Conservation (phyloP, 2,888 invertebrate genomes). For the Spodoptera littoralis region DNA sequence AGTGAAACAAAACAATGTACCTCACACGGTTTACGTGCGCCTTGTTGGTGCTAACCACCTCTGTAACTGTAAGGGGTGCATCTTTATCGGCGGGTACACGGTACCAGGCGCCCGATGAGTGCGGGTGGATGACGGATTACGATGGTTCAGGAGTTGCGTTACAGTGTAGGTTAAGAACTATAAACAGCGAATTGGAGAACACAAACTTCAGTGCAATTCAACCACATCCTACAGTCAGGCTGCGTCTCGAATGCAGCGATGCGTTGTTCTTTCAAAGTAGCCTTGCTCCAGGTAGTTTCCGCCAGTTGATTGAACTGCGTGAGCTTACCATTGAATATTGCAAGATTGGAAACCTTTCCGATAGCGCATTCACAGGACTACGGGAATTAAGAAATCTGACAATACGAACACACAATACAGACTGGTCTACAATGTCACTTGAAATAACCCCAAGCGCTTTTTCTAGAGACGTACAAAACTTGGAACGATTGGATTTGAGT, state of each 20-base stretch:
- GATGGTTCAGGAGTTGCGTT: conserved; percentile 91
- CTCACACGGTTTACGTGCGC: conserved; percentile 78
- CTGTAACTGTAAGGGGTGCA: conserved; percentile 80
- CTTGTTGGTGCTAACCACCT: conserved; percentile 81
- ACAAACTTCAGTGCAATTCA: conserved; percentile 95
- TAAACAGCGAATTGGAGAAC: conserved; percentile 94
- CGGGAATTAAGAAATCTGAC: conserved; percentile 94
- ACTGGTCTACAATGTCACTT: conserved; percentile 94
- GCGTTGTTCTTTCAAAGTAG: conserved; percentile 94
- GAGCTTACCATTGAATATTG: conserved; percentile 95
- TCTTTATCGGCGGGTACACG: conserved; percentile 89
- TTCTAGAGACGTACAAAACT: conserved; percentile 91
- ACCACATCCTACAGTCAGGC: conserved; percentile 93
- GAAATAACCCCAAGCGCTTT: conserved; percentile 93
- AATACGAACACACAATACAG: conserved; percentile 94
- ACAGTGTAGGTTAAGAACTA: conserved; percentile 92
- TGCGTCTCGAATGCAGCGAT: conserved; percentile 94
- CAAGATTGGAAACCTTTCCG: conserved; percentile 94
- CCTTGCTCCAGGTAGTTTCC: conserved; percentile 92
- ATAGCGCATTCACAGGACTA: conserved; percentile 94
- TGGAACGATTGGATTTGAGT: conserved; percentile 93
- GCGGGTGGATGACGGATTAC: conserved; percentile 93
- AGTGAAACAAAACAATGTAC: conserved; percentile 82
- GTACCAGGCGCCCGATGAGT: conserved; percentile 94
- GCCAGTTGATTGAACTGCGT: conserved; percentile 92